Percentiles rank a stretch among this genome's conserved stretches.
These are phyloP conservation scores for Aphaenogaster floridana DNA, from an alignment of 1,140 invertebrate genomes.

Conservation along the genomic window DNA sequence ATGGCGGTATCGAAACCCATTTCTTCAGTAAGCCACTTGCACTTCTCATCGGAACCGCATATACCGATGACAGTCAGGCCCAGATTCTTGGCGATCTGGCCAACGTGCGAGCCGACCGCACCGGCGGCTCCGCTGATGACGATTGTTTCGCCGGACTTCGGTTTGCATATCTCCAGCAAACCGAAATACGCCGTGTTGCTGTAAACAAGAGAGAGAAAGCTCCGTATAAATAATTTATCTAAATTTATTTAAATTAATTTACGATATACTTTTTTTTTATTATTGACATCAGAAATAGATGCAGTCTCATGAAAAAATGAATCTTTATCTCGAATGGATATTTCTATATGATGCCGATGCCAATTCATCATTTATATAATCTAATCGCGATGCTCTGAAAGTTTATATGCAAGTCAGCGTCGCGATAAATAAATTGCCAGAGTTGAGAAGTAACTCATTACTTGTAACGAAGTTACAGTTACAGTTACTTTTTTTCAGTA, in stretches of 20 bases:
- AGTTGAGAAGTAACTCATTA: too few species aligned
- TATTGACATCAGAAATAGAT: too few species aligned
- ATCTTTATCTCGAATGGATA: too few species aligned
- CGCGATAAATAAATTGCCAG: too few species aligned
- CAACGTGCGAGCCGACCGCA: slow-evolving; percentile 91
- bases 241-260: too few species aligned
- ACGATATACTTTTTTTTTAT: not conserved
- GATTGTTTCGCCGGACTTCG: slow-evolving; percentile 90
- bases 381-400: too few species aligned
- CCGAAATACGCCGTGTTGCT: slow-evolving; percentile 93
- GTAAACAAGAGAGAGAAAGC: slow-evolving; percentile 61
- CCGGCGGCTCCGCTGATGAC: slow-evolving; percentile 90
- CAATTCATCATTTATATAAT: too few species aligned
- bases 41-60: slow-evolving; percentile 91
- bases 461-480: too few species aligned
- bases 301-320: too few species aligned
- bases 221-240: slow-evolving; percentile 3
- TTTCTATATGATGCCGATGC: too few species aligned
- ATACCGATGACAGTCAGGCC: slow-evolving; percentile 91
- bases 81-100: slow-evolving; percentile 90
- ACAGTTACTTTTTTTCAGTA: too few species aligned
- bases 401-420: too few species aligned
- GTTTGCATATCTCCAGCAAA: slow-evolving; percentile 90
- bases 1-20: slow-evolving; percentile 90
- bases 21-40: slow-evolving; percentile 89